Base-by-base conservation (phyloP, 2,888 invertebrate genomes). In the Rotaria magnacalcarata region DNA sequence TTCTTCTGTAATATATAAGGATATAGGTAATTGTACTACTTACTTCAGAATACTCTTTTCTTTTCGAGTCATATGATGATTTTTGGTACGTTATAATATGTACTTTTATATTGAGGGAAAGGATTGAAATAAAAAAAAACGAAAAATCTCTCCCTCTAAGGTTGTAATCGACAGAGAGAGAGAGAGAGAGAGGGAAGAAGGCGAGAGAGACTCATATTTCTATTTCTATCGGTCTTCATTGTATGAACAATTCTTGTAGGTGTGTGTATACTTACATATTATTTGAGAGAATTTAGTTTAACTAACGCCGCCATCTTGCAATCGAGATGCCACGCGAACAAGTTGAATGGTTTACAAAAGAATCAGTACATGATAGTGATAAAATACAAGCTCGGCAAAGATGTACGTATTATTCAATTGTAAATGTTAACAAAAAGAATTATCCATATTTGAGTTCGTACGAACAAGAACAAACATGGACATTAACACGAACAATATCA, bases 401-500 rank as follows among this genome's bases (percentile, higher is more conserved):
- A 19, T 67, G 67, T 34, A 67, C 67, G 16, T 67, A 67, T 67
- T 67, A 67, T 34, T 67, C 67, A 3, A 34, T 67, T 34, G 19
- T 67, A 27, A 67, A 67, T 67, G 34, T 67, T 0, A 67, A 67
- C 16, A 67, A 67, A 41, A 34, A 3, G 19, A 67, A 67, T 19
- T 6, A 67, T 34, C 67, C 67, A 34, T 67, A 34, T 67, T 67
- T 67, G 27, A 67, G 34, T 67, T 67, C 67, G 4, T 67, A 67
- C 7, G 67, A 67, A 41, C 67, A 67, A 67, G 34, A 67, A 34
- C 67, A 67, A 67, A 67, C 67, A 67, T 67, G 67, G 67, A 67
- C 67, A 67, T 67, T 67, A 67, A 34, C 67, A 67, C 67, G 67
- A 67, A 67, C 67, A 34, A 67, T 67, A 19, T 27, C 67, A 27